A percentile compares a stretch with the other conserved stretches of the same genome.
Evolutionary conservation across 2,888 invertebrate genomes (phyloP).

Genomic region (Cecidostiba fungosa): DNA sequence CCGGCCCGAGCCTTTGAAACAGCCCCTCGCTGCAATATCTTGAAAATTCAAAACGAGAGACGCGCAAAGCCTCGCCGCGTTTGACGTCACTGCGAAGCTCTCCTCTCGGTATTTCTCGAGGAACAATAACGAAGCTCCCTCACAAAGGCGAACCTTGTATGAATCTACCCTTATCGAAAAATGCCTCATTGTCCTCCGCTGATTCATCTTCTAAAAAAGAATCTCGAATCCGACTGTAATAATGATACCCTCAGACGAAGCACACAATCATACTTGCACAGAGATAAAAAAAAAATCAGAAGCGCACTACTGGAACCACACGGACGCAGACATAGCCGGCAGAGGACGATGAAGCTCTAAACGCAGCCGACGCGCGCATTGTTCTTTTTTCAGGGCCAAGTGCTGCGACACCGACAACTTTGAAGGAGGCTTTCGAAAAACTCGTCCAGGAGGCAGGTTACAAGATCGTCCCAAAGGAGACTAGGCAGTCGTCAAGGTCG

Average conservation of each 20-base stretch:
- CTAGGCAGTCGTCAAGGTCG: not conserved
- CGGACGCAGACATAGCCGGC: not conserved
- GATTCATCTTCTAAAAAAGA: not conserved
- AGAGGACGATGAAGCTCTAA: not conserved
- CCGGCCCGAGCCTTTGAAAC: not conserved
- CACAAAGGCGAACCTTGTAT: not conserved
- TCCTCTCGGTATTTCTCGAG: not conserved
- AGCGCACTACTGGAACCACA: slow-evolving; percentile 1
- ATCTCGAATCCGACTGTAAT: not conserved
- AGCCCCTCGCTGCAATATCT: not conserved
- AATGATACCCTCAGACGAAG: not conserved
- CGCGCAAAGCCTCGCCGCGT: not conserved
- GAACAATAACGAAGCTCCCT: not conserved
- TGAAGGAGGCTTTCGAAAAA: not conserved
- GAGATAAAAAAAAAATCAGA: not conserved
- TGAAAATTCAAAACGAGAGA: not conserved
- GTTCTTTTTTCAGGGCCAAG: slow-evolving; percentile 41
- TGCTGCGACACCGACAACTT: not conserved
- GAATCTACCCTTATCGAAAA: not conserved
- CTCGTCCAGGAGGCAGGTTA: not conserved
- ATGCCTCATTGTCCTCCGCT: not conserved
- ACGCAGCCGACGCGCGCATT: slow-evolving; percentile 15
- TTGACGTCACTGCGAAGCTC: not conserved
- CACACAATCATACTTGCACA: not conserved
- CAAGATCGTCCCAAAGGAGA: slow-evolving; percentile 7